These are phyloP conservation scores for Antedon mediterranea DNA, from an alignment of 53 echinoderm and acorn worm species.

Conservation along the genomic window DNA sequence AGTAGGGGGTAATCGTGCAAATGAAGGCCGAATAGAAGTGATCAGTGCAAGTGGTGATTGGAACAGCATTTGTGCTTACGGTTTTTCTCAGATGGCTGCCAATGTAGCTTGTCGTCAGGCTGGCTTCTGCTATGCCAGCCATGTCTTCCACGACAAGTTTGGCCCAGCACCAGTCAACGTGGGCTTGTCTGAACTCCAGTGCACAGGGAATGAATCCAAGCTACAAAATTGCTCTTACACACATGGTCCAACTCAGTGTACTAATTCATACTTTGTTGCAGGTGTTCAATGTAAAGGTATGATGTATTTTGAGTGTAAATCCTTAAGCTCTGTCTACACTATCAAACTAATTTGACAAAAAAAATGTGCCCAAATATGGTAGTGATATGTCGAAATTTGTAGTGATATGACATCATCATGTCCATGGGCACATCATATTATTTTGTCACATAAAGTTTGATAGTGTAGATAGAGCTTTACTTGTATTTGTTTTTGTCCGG, in stretches of 20 bases:
- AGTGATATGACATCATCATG: too few species aligned
- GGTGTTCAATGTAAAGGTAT: background rate
- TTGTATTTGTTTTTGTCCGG: too few species aligned
- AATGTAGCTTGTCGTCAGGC: background rate
- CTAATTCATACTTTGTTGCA: background rate
- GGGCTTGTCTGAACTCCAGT: background rate
- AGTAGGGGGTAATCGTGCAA: background rate
- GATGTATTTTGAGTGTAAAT: too few species aligned
- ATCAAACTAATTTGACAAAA: too few species aligned
- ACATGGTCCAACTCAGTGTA: background rate
- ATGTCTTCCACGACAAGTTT: background rate
- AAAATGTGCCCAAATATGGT: too few species aligned
- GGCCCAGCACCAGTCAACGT: background rate
- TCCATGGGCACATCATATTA: too few species aligned
- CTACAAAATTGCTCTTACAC: background rate
- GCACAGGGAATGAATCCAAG: background rate
- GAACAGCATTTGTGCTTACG: background rate
- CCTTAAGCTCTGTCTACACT: too few species aligned
- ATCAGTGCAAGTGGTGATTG: background rate
- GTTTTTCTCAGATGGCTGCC: background rate
- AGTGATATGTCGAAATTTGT: too few species aligned
- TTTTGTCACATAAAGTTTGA: too few species aligned
- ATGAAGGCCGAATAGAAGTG: background rate
- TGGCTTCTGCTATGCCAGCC: background rate
- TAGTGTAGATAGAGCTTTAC: too few species aligned